Base-by-base conservation (phyloP, 2,888 invertebrate species). In the Xestia sexstrigata region DNA sequence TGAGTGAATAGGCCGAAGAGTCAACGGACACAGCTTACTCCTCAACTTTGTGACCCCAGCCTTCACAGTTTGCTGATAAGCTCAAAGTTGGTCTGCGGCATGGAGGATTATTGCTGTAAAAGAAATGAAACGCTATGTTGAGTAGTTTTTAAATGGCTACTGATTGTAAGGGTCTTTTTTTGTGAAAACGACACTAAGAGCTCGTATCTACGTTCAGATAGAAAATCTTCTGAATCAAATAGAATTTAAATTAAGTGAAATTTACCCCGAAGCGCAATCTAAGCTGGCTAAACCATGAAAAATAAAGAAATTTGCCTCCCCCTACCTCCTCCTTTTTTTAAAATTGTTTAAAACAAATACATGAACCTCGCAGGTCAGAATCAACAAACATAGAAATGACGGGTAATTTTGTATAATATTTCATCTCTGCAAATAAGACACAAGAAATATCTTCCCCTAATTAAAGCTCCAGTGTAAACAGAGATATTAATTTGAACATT, bases 1-100 rank as follows among this genome's bases (percentile, higher is more conserved):
- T 81, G 63, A 55, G 58, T 74, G 75, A 76, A 79, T 79, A 83
- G 80, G 82, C 82, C 63, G 76, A 76, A 82, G 79, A 86, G 83
- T 88, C 80, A 80, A 85, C 70, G 76, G 70, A 75, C 78, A 72
- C 73, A 65, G 79, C 77, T 84, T 81, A 79, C 66, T 39, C 49
- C 62, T 42, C 66, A 78, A 82, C 83, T 72, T 74, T 39, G 76
- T 67, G 74, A 55, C 73, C 66, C 52, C 39, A 7, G 70, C 23
- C 42, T 78, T 49, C n/a, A 55, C 65, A 73, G 73, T 83, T 82
- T 82, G 70, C 72, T 47, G 66, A 70, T 74, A 72, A 72, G 82
- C 77, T 85, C 26, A 39, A 78, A 73, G 26, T 85, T 85, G 26
- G 30, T 70, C 70, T 76, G 39, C 58, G 67, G 55, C 35, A 52